Conservation (phyloP, 2,888 invertebrate species). For the Aethes cnicana region DNA sequence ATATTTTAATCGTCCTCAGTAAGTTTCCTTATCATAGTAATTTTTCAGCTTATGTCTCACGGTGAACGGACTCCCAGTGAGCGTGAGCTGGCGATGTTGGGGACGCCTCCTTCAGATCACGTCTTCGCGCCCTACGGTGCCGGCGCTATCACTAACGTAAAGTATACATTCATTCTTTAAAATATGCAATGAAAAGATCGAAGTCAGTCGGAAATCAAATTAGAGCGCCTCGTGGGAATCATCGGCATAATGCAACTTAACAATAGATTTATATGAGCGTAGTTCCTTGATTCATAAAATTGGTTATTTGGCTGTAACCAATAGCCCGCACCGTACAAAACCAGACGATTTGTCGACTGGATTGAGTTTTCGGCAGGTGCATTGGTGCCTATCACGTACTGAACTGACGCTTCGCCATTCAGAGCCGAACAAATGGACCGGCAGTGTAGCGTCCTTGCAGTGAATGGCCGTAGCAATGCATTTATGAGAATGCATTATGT, state of each 20-base stretch:
- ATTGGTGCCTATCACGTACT: slow-evolving; percentile 44
- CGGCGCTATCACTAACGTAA: slow-evolving; percentile 86
- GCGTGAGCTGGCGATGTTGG: slow-evolving; percentile 79
- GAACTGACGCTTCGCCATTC: slow-evolving; percentile 23
- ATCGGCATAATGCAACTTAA: slow-evolving; percentile 44
- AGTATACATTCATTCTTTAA: slow-evolving; percentile 42
- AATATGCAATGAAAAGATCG: slow-evolving; percentile 9
- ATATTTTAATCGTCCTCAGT: too few relatives aligned
- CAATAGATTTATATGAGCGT: slow-evolving; percentile 59
- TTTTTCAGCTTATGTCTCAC: slow-evolving; percentile 85
- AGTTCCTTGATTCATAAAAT: slow-evolving; percentile 65
- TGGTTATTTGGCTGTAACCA: slow-evolving; percentile 54
- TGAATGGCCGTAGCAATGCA: slow-evolving; percentile 12
- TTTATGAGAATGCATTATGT: slow-evolving; percentile 19
- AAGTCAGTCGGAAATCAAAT: too few relatives aligned
- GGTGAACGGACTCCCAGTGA: slow-evolving; percentile 87
- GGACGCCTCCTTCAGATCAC: slow-evolving; percentile 83
- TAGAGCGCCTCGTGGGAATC: slow-evolving; percentile 51
- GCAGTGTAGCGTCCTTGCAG: slow-evolving; percentile 18
- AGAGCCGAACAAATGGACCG: slow-evolving; percentile 13
- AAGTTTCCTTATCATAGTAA: too few relatives aligned
- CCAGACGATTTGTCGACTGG: slow-evolving; percentile 1
- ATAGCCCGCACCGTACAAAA: slow-evolving; percentile 36
- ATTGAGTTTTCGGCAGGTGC: slow-evolving; percentile 35
- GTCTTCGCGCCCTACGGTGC: slow-evolving; percentile 85